Percentiles rank a stretch among this genome's conserved stretches.
phyloP scores from a whole-genome alignment of 2,113 vertebrate genomes.

The Trematocara stigmaticum region DNA sequence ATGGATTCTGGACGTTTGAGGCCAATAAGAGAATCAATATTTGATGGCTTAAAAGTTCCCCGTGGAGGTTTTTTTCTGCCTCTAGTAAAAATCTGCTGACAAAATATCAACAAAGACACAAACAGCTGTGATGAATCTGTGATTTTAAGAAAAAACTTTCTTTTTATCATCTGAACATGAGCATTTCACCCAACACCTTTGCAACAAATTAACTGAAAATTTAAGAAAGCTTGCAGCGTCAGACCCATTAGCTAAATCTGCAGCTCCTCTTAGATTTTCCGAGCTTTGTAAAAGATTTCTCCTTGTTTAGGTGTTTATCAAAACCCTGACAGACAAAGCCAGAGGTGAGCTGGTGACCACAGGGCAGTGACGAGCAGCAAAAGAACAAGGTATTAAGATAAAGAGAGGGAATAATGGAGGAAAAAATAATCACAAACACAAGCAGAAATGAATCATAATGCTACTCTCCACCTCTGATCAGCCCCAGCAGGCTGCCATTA shows the following conservation, averaged over 20 bases:
- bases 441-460: neutral
- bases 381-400: accelerated
- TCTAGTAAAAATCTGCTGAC: neutral
- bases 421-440: neutral
- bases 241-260: neutral
- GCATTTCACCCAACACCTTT: neutral
- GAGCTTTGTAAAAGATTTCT: neutral
- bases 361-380: neutral
- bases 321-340: no score
- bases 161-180: neutral
- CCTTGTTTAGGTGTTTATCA: neutral
- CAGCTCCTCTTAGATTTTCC: neutral
- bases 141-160: neutral
- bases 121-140: neutral
- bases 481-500: accelerated
- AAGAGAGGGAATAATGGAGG: neutral
- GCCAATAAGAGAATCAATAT: neutral
- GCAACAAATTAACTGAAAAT: neutral
- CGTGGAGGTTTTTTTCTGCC: neutral
- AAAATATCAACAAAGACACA: neutral
- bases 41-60: neutral
- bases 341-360: neutral
- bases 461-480: accelerated
- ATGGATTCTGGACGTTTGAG: neutral
- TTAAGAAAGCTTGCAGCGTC: neutral